These are phyloP conservation scores for Diogma glabrata DNA, from an alignment of 2,888 invertebrate species.

Conservation along the genomic window DNA sequence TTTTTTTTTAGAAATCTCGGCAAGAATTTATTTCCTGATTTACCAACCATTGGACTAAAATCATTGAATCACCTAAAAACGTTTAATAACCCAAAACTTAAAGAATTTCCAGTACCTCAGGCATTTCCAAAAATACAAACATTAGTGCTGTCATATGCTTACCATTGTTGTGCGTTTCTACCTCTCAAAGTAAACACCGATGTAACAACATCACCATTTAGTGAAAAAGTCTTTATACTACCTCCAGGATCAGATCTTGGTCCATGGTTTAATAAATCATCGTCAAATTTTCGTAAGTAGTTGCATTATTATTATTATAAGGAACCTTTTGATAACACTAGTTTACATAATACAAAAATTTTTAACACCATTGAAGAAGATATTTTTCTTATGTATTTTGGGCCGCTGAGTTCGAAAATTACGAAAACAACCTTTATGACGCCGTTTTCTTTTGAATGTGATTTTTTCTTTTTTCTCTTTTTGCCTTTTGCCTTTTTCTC, in stretches of 20 bases:
- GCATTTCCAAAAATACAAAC: conserved; percentile 76
- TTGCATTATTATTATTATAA: no score
- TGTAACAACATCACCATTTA: conserved; percentile 39
- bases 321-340: no score
- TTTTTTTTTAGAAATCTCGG: conserved; percentile 81
- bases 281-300: no score
- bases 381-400: no score
- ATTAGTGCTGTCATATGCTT: conserved; percentile 82
- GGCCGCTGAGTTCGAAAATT: no score
- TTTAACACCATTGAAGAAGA: no score
- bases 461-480: no score
- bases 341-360: no score
- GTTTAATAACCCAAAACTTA: conserved; percentile 79
- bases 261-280: conserved; percentile 12
- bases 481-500: no score
- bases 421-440: no score
- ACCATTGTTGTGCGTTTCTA: conserved; percentile 89
- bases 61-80: conserved; percentile 76
- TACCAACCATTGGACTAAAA: conserved; percentile 73
- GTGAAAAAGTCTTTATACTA: conserved; percentile 52
- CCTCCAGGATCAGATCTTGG: conserved; percentile 59
- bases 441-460: no score
- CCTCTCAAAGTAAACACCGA: conserved; percentile 43
- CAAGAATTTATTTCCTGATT: conserved; percentile 70
- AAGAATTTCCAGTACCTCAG: conserved; percentile 78